Evolutionary conservation across 2,797 vertebrate genomes (phyloP), one percentile per base, ranked within the genome.

Genomic region (Acanthiza pusilla): DNA sequence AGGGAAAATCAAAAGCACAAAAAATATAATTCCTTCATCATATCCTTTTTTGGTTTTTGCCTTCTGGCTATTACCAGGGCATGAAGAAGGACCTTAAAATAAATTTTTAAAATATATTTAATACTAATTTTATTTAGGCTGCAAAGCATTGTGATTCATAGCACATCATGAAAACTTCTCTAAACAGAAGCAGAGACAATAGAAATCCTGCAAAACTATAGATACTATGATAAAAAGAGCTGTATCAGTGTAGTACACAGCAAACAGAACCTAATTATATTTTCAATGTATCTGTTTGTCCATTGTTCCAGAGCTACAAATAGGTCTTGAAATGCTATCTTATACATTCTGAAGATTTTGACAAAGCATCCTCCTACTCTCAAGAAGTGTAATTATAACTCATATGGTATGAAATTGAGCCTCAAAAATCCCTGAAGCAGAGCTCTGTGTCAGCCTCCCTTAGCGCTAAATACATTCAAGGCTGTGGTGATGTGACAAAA

Each of bases 321-420:
- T 47, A 87, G 17, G 26, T 78, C 36, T 88, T 88, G 53, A 90
- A 93, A 86, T 18, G 6, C 30, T 67, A 38, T 43, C 58, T 72
- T 86, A 32, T 21, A 38, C 19, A 27, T 89, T n/a, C 60, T 54
- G 53, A n/a, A 82, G 48, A 85, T 77, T 92, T 91, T 95, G 71
- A 88, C 71, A 92, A 89, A 82, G 5, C 27, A 57, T 30, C 60
- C 40, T 85, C 32, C 60, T 82, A 8, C 48, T 83, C 45, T 67
- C 53, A 50, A 67, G 42, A 89, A 93, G 34, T 82, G 38, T 68
- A 91, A 91, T 89, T 96, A 80, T 91, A 91, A 88, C 50, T 80
- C 82, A 75, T n/a, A 40, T 0, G 0, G 19, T 82, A 77, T 72
- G 51, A 83, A 92, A 91, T 73, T 71, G 70, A 93, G 51, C 9